Evolutionary conservation across 1,140 invertebrate species (phyloP), one percentile per base, ranked within the genome.

Genomic region (Heliconius himera): DNA sequence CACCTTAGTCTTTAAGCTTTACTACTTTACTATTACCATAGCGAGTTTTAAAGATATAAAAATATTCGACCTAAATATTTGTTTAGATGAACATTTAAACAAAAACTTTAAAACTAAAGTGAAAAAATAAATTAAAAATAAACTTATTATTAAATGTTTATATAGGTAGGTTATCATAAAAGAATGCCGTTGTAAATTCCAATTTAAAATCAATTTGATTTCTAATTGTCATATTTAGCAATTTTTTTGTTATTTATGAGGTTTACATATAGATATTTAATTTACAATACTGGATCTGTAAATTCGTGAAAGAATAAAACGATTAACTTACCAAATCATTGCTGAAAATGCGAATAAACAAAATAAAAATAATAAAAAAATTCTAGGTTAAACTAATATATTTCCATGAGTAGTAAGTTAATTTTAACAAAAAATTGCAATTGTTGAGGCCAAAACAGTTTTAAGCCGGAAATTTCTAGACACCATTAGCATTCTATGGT

Each of bases 401-500:
- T 51, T 51, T 51, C 8, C n/a, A 29, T 26, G 26, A 66, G 3
- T 56, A 56, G 1, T 16, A 46, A 46, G 41, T 46, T 16, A 75
- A 75, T 75, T 13, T 20, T 4, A 71, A 36, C 20, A 38, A 72
- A 72, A 72, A 72, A 22, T n/a, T 66, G 26, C 60, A 29, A 66
- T 29, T 66, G 13, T 29, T 77, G 75, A 76, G 75, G 75, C 75
- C 75, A 46, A 76, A 51, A 76, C 66, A 70, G 46, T 77, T 71
- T 71, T 49, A 46, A 77, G 46, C n/a, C 84, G 85, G 84, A 87
- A 82, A 85, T 85, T 79, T 81, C 81, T 83, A 82, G 78, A 70
- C 6, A 74, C 81, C 77, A 89, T 88, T 90, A 84, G 77, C 80
- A 89, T 89, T 87, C 88, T 76, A 74, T 38, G 54, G 56, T 73